Conservation (phyloP, 2,888 invertebrate species). For the Tenthredo amoena region DNA sequence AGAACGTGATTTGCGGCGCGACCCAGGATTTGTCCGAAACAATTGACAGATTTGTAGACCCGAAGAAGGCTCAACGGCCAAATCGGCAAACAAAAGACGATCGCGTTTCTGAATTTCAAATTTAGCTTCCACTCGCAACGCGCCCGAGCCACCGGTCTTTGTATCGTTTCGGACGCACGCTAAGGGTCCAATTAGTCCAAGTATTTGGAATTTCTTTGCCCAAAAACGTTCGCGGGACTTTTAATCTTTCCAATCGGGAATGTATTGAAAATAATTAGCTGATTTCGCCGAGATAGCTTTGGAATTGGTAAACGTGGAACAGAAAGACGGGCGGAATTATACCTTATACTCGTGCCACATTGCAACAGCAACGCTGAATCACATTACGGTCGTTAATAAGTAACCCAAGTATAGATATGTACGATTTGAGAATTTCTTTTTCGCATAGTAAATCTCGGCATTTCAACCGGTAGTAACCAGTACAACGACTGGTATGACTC, state of each 20-base stretch:
- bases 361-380: constrained; percentile 31
- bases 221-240: constrained; percentile 67
- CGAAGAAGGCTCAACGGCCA: constrained; percentile 61
- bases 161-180: constrained; percentile 66
- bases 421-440: neutral
- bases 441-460: neutral
- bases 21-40: constrained; percentile 75
- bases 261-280: constrained; percentile 78
- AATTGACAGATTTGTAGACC: constrained; percentile 77
- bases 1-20: constrained; percentile 51
- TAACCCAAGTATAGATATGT: neutral
- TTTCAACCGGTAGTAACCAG: neutral
- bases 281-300: constrained; percentile 73
- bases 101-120: constrained; percentile 76
- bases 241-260: constrained; percentile 62
- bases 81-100: constrained; percentile 61
- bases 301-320: constrained; percentile 1
- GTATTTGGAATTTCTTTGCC: constrained; percentile 74
- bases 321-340: constrained; percentile 16
- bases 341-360: constrained; percentile 34
- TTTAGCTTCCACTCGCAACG: constrained; percentile 58
- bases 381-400: constrained; percentile 23
- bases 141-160: constrained; percentile 55
- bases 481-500: constrained; percentile 27
- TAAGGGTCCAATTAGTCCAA: constrained; percentile 77